Conservation (phyloP, 2,888 invertebrate species). For the Phoronis australis region DNA sequence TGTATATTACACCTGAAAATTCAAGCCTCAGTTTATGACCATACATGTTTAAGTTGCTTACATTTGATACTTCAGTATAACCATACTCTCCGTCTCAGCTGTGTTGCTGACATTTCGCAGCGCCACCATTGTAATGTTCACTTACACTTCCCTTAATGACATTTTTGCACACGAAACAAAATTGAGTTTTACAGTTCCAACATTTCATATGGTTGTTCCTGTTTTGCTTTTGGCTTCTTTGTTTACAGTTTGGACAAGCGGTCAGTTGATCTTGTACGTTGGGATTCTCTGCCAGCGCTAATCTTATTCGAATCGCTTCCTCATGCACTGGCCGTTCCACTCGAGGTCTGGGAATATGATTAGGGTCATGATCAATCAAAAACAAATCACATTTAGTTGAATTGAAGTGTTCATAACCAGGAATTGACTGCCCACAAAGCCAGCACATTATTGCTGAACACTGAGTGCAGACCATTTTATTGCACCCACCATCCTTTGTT, state of each 20-base stretch:
- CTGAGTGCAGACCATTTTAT: constrained; percentile 26
- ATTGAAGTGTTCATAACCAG: constrained; percentile 14
- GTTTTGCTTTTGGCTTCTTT: constrained; percentile 21
- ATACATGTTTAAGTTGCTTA: too few relatives aligned
- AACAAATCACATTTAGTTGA: not conserved
- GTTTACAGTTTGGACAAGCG: constrained; percentile 26
- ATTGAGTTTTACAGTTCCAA: constrained; percentile 30
- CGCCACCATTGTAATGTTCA: constrained; percentile 20
- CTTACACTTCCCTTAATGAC: constrained; percentile 24
- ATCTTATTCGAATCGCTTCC: too few relatives aligned
- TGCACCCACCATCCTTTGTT: constrained; percentile 31
- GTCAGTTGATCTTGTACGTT: constrained; percentile 1
- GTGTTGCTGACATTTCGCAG: constrained; percentile 26
- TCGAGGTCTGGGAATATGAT: too few relatives aligned
- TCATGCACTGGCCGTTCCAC: too few relatives aligned
- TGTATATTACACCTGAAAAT: too few relatives aligned
- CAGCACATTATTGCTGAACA: constrained; percentile 26
- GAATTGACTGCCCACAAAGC: constrained; percentile 22
- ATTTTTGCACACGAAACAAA: constrained; percentile 27
- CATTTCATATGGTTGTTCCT: constrained; percentile 34
- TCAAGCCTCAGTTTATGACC: too few relatives aligned
- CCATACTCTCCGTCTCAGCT: too few relatives aligned
- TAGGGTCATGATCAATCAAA: constrained; percentile 15
- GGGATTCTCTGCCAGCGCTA: not conserved
- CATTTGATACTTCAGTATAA: too few relatives aligned